These are phyloP conservation scores for Dorcus hopei DNA, from an alignment of 2,888 invertebrate species.

Conservation along the genomic window DNA sequence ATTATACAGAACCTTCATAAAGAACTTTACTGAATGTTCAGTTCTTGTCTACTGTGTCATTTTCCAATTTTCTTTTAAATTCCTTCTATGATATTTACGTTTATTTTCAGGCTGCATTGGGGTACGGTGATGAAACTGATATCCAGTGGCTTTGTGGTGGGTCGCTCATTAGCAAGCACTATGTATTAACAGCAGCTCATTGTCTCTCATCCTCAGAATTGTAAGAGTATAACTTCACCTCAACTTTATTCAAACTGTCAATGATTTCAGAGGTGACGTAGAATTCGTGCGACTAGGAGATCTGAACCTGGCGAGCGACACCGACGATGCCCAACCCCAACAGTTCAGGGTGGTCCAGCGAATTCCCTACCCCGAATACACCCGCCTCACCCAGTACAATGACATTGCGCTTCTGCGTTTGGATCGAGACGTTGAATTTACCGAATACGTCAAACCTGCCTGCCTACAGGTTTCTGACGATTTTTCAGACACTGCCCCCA, in stretches of 20 bases:
- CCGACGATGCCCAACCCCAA: slow-evolving; percentile 28
- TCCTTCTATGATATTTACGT: not conserved
- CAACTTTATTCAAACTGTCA: not conserved
- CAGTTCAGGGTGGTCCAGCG: slow-evolving; percentile 32
- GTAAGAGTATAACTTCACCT: slow-evolving; percentile 10
- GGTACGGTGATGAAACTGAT: slow-evolving; percentile 29
- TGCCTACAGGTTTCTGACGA: slow-evolving; percentile 38
- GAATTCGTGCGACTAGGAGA: slow-evolving; percentile 32
- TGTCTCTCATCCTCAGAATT: slow-evolving; percentile 42
- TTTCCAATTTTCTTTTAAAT: too few relatives aligned
- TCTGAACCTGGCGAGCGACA: slow-evolving; percentile 21
- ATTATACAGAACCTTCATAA: too few relatives aligned
- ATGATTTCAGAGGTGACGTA: slow-evolving; percentile 23
- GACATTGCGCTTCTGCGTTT: slow-evolving; percentile 51
- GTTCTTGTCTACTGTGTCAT: too few relatives aligned
- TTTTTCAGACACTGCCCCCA: slow-evolving; percentile 8
- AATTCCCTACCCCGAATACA: slow-evolving; percentile 46
- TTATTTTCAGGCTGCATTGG: slow-evolving; percentile 26
- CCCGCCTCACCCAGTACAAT: slow-evolving; percentile 44
- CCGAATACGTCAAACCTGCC: slow-evolving; percentile 45
- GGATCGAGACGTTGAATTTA: slow-evolving; percentile 38
- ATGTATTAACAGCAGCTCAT: slow-evolving; percentile 64
- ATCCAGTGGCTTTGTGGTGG: slow-evolving; percentile 60
- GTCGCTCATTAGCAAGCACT: slow-evolving; percentile 56
- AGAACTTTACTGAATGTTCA: too few relatives aligned